Evolutionary conservation across 2,113 vertebrate genomes (phyloP), one percentile per base, ranked within the genome.

Genomic region (Ellobius talpinus): DNA sequence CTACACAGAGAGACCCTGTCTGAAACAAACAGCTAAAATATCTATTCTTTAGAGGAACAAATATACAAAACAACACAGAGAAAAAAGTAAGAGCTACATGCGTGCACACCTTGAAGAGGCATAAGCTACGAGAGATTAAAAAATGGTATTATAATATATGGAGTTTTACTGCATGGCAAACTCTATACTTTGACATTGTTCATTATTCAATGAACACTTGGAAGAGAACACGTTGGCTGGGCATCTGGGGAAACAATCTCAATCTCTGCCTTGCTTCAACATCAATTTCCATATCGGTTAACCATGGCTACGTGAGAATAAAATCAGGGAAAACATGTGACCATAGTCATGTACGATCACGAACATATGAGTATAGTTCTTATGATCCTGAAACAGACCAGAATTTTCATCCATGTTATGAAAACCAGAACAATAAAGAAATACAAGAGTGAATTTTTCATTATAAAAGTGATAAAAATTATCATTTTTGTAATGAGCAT

Each of bases 251-350:
- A 50, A 77, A 81, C 14, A 81, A 79, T 8, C 7, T 23, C 11
- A 6, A 45, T 79, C 24, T 89, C 93, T 87, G 93, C 65, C 31
- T n/a, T 55, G 8, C 21, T 61, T 85, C 36, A 14, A 50, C 5
- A 72, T 47, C 58, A 94, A 96, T 93, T 74, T 91, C 36, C 31
- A 17, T 36, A 42, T 68, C 36, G 7, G 45, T 24, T 24, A 82
- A 92, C 87, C 36, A 73, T 45, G 65, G 76, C 50, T 70, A 76
- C 66, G 29, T 36, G 90, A 42, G 84, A 96, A 72, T 33, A 89
- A 95, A 89, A 65, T 16, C 31, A 42, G 33, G 85, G 33, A 82
- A 84, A 90, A 72, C 31, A 47, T 11, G 47, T 78, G 47, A 52
- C 14, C 4, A 2, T 33, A 33, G 45, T 78, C 76, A 78, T 7